These are phyloP conservation scores for Luehdorfia chinensis DNA, from an alignment of 1,140 invertebrate species.

Conservation along the genomic window DNA sequence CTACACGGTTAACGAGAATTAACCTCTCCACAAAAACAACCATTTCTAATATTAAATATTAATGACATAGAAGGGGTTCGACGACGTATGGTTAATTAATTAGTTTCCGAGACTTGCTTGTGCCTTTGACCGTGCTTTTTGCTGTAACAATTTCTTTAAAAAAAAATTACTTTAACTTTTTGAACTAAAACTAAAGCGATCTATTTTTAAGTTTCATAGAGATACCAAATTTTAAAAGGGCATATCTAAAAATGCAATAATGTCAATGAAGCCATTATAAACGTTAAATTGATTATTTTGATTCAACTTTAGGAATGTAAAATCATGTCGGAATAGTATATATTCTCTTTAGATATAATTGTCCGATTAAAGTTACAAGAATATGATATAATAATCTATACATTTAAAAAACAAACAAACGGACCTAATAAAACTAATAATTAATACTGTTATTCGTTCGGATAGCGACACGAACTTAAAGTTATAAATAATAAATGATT, in stretches of 20 bases:
- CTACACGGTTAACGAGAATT: conserved; percentile 3
- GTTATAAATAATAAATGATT: conserved; percentile 18
- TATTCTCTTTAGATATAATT: neutral
- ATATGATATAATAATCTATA: conserved; percentile 12
- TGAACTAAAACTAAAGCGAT: too few species aligned
- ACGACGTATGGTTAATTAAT: conserved; percentile 13
- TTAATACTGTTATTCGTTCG: neutral
- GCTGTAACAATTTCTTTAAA: neutral
- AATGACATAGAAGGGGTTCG: conserved; percentile 6
- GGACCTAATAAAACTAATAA: neutral
- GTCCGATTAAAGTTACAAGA: conserved; percentile 1
- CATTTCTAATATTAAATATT: conserved; percentile 10
- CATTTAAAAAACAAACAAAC: conserved; percentile 12
- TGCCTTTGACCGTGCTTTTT: neutral
- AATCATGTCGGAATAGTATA: too few species aligned
- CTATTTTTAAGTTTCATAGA: too few species aligned
- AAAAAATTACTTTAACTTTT: too few species aligned
- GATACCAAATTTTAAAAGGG: too few species aligned
- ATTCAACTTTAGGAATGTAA: too few species aligned
- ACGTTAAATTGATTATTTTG: too few species aligned
- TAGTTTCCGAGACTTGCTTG: neutral
- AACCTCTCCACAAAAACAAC: conserved; percentile 11
- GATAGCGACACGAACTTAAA: neutral
- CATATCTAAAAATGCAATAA: too few species aligned
- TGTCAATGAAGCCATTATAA: too few species aligned